Evolutionary conservation across 2,113 vertebrate genomes (phyloP), one percentile per base, ranked within the genome.

Genomic region (Rhinoderma darwinii): DNA sequence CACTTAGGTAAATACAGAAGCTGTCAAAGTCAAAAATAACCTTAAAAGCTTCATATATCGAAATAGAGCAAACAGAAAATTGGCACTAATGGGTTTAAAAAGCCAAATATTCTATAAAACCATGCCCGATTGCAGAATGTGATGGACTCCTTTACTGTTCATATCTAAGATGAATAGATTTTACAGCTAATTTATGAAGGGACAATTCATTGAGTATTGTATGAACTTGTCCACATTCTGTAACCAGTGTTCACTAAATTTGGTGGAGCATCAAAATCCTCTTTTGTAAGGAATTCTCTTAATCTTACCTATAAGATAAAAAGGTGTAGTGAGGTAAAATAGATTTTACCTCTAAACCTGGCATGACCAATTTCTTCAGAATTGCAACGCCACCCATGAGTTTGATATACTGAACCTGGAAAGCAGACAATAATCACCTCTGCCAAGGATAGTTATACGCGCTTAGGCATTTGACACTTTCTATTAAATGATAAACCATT

Each of bases 351-450:
- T 78, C 76, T 78, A 54, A 78, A 51, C 27, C 76, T 37, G 50
- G 76, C 76, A 78, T 54, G 50, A 78, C 76, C 76, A 78, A 54
- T 35, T 54, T 78, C 76, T 78, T 78, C 50, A 32, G 30, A 78
- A 78, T 54, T 25, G 54, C 1, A 73, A 43, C 50, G 18, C n/a
- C 76, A 78, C 15, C 32, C 27, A 54, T 78, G 30, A 78, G 75
- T 44, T 17, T 18, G 76, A 54, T 54, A 35, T 15, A 51, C 75
- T 54, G 75, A 78, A 78, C 54, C 76, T 78, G 76, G 50, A 78
- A 78, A 54, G 76, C 50, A 78, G 17, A 78, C 44, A 35, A 54
- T 77, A 4, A 54, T 78, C 27, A 54, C 50, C 76, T 54, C 32
- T 54, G 76, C 76, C 47, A 77, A 15, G 27, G 15, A 77, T 35